Conservation (phyloP, 2,888 invertebrate genomes). For the Nematopogon swammerdamellus region DNA sequence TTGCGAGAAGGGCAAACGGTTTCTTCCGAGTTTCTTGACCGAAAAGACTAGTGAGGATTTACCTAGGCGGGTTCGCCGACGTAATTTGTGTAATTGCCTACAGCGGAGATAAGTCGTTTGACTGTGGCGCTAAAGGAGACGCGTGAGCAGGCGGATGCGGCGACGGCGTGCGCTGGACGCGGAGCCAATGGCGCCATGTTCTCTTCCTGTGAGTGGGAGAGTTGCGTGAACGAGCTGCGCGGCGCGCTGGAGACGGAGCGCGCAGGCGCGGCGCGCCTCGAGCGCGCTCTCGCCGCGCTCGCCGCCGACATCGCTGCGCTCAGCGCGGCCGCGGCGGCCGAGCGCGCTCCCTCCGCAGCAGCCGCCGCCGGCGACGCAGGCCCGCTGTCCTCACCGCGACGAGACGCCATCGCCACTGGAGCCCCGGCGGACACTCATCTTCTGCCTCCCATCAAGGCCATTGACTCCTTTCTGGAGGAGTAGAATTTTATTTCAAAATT, state of each 20-base stretch:
- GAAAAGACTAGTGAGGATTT: no score
- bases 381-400: background rate
- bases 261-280: slow-evolving; percentile 28
- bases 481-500: no score
- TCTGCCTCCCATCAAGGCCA: background rate
- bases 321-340: background rate
- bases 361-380: slow-evolving; percentile 1
- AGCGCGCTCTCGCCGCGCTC: slow-evolving; percentile 32
- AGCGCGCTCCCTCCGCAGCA: slow-evolving; percentile 1
- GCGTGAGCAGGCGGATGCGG: background rate
- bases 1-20: no score
- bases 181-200: background rate
- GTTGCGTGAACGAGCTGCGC: slow-evolving; percentile 22
- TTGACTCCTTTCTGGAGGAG: background rate
- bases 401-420: background rate
- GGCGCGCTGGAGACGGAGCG: slow-evolving; percentile 33
- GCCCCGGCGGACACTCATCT: background rate
- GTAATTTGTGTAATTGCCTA: background rate
- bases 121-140: background rate
- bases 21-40: no score
- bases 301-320: slow-evolving; percentile 29
- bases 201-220: background rate
- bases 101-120: background rate
- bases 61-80: no score
- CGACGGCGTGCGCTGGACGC: background rate